A percentile compares a stretch with the other conserved stretches of the same genome.
Evolutionary conservation across 2,113 vertebrate genomes (phyloP).

Genomic region (Mixornis gularis): DNA sequence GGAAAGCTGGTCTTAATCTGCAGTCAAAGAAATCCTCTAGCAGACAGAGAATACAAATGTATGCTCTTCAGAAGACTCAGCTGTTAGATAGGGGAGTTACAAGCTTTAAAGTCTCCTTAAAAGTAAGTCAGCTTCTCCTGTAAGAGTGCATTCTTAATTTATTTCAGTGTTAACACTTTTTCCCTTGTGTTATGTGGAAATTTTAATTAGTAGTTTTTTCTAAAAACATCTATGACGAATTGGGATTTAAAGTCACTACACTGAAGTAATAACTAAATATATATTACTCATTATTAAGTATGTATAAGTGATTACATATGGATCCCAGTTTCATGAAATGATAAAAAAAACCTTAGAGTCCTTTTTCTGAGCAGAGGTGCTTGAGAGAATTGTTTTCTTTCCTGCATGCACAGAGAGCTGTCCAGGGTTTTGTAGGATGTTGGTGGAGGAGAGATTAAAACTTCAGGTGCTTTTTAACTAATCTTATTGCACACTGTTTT

Average conservation of each 20-base stretch:
- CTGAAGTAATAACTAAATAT: background rate
- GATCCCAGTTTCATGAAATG: background rate
- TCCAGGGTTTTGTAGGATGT: background rate
- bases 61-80: background rate
- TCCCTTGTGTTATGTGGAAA: background rate
- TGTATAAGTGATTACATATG: background rate
- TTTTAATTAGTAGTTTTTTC: background rate
- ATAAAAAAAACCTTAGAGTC: accelerated
- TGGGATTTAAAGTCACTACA: background rate
- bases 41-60: background rate
- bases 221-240: background rate
- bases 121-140: background rate
- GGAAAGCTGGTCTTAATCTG: background rate
- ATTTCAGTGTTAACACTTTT: background rate
- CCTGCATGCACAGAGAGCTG: background rate
- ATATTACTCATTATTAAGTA: background rate
- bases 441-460: background rate
- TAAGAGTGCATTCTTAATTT: background rate
- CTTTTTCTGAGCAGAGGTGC: background rate
- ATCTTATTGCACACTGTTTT: background rate
- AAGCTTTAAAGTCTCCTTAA: background rate
- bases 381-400: background rate
- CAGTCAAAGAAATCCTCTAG: background rate
- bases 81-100: background rate
- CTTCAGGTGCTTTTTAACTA: background rate